These are phyloP conservation scores for Merluccius polli DNA, from an alignment of 2,797 vertebrate genomes.

Conservation along the genomic window DNA sequence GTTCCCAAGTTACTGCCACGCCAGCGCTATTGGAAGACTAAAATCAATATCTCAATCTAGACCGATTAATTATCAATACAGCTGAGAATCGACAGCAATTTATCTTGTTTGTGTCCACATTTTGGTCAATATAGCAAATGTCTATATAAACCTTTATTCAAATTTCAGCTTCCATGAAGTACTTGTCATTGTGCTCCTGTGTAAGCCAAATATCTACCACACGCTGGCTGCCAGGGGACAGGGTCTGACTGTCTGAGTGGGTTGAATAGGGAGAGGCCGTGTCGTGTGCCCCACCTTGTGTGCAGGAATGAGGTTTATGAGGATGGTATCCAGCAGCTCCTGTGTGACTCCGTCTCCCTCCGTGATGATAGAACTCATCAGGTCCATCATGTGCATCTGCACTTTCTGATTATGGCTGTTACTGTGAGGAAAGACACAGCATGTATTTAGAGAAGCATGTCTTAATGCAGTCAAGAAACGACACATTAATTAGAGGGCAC, in stretches of 20 bases:
- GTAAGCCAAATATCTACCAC: not conserved
- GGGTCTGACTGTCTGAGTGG: not conserved
- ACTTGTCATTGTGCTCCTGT: not conserved
- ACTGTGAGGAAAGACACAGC: slow-evolving; percentile 59
- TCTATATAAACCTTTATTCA: not conserved
- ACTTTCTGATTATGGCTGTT: slow-evolving; percentile 99
- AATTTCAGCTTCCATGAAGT: not conserved
- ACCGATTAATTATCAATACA: not conserved
- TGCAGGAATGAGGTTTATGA: slow-evolving; percentile 98
- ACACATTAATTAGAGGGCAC: not conserved
- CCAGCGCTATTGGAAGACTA: not conserved
- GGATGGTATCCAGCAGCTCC: slow-evolving; percentile 96
- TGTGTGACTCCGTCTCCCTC: slow-evolving; percentile 99
- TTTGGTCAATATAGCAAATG: not conserved
- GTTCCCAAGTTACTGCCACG: not conserved
- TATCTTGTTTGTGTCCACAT: not conserved
- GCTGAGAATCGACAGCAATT: not conserved
- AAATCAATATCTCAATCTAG: not conserved
- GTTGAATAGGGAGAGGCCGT: not conserved
- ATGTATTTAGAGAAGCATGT: not conserved
- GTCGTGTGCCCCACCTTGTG: slow-evolving; percentile 80
- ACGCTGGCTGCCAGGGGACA: not conserved
- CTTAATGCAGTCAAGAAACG: not conserved
- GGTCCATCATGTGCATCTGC: slow-evolving; percentile 99
- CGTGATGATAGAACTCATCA: slow-evolving; percentile 99